Base-by-base conservation (phyloP, 92 coral and sea anemone genomes). In the Micromussa lordhowensis region DNA sequence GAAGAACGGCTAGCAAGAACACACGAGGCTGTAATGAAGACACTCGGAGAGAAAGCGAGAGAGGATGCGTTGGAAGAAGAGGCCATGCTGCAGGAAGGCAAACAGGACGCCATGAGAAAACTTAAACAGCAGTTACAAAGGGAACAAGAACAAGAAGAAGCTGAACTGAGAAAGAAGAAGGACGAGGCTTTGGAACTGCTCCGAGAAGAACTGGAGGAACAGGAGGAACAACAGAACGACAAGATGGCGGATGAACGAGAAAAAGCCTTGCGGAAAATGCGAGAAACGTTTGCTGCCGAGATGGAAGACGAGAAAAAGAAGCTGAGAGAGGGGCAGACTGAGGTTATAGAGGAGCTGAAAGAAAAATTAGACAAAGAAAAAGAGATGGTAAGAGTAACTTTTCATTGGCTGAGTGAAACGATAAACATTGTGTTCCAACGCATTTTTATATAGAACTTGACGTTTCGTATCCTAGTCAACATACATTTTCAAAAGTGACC, bases 31-130 rank as follows among this genome's bases (percentile, higher is more conserved):
- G 97, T 96, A 68, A 98, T 98, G 98, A 93, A 91, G 75, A 95
- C 97, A 68, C 88, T 98, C 54, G 96, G 96, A 40, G 87, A 92
- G 54, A 94, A 94, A 81, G 97, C 96, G 14, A 90, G 92, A 49
- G 99, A 97, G 74, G 99, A 98, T 49, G 94, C 98, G 4, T 85
- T 98, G 68, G 99, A 98, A 64, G 99, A 98, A 83, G 99, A 98
- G 87, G 98, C 99, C 64, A 95, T 91, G 96, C 91, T 98, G 8
- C 96, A 94, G 55, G 98, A 98, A 73, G 99, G 99, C 36, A 96
- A 94, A 48, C 92, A 94, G 77, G 98, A 98, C 48, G 99, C 98
- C 18, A 82, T 98, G 88, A 91, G 98, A 26, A 98, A 96, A 90
- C 80, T 94, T 48, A 93, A 90, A 44, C 88, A 75, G 14, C 91